Conservation (phyloP, 2,888 invertebrate species). For the Tanytarsus gracilentus region DNA sequence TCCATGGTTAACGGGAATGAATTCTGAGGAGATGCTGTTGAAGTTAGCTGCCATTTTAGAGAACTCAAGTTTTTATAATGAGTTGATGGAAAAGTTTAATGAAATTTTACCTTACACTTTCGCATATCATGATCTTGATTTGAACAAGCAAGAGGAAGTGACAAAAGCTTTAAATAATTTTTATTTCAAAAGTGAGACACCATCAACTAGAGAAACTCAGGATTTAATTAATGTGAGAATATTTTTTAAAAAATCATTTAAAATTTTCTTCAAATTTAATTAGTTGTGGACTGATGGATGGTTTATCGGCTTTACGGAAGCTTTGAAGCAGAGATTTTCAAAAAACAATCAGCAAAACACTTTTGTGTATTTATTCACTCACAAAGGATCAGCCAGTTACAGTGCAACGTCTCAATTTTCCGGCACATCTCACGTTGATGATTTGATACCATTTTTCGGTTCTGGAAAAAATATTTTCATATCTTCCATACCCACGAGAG, state of each 20-base stretch:
- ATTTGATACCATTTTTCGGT: constrained; percentile 67
- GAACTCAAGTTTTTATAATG: constrained; percentile 45
- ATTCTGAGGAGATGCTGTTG: too few relatives aligned
- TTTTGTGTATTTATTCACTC: constrained; percentile 58
- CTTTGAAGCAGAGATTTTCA: too few relatives aligned
- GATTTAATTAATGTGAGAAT: constrained; percentile 47
- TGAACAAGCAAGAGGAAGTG: constrained; percentile 41
- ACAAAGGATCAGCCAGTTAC: constrained; percentile 59
- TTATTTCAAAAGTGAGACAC: constrained; percentile 48
- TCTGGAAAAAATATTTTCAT: neutral
- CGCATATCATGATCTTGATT: constrained; percentile 51
- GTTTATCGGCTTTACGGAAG: constrained; percentile 58
- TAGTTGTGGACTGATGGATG: constrained; percentile 60
- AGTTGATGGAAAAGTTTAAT: constrained; percentile 49
- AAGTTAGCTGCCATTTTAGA: constrained; percentile 37
- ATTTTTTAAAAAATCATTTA: neutral
- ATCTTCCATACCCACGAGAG: constrained; percentile 45
- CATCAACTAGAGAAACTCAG: constrained; percentile 36
- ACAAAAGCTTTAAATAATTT: constrained; percentile 47
- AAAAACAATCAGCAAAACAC: too few relatives aligned
- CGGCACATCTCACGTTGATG: constrained; percentile 74
- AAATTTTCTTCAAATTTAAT: neutral
- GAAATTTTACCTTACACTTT: constrained; percentile 51
- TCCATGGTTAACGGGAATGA: too few relatives aligned
- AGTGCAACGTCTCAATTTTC: constrained; percentile 53